These are phyloP conservation scores for Miopithecus talapoin DNA, from an alignment of 2,797 vertebrate species.

Conservation along the genomic window DNA sequence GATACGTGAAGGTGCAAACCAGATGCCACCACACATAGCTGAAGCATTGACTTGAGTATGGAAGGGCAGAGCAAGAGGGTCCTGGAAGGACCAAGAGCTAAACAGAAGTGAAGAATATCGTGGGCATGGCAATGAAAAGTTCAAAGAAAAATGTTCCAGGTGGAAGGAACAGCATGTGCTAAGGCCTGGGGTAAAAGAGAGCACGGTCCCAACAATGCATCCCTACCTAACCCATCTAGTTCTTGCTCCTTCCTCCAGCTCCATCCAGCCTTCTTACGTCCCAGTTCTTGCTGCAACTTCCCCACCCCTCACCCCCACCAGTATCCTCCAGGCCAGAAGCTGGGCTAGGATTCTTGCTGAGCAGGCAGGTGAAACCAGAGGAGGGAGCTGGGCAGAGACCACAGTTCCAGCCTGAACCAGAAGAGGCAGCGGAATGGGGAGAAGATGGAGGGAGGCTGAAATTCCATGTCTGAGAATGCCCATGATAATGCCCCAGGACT, in stretches of 20 bases:
- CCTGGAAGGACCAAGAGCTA: background rate
- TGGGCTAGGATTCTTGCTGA: background rate
- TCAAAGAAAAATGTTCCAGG: background rate
- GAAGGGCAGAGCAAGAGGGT: no score
- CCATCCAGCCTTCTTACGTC: background rate
- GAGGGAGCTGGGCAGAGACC: background rate
- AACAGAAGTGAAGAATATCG: background rate
- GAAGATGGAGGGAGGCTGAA: background rate
- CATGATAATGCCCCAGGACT: background rate
- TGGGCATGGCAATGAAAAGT: background rate
- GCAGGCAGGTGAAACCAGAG: background rate
- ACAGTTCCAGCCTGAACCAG: background rate
- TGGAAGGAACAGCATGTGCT: background rate
- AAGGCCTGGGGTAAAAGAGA: background rate
- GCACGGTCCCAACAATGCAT: accelerated
- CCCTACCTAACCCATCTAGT: background rate
- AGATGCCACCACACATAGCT: background rate
- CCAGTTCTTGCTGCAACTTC: background rate
- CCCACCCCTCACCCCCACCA: no score
- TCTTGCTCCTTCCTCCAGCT: background rate
- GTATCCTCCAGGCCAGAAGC: background rate
- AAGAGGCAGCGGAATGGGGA: background rate
- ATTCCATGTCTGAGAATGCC: background rate
- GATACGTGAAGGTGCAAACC: background rate
- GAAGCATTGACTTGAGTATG: background rate